These are phyloP conservation scores for Enteromius afrohamiltoni DNA, from an alignment of 2,797 vertebrate genomes.

Conservation along the genomic window DNA sequence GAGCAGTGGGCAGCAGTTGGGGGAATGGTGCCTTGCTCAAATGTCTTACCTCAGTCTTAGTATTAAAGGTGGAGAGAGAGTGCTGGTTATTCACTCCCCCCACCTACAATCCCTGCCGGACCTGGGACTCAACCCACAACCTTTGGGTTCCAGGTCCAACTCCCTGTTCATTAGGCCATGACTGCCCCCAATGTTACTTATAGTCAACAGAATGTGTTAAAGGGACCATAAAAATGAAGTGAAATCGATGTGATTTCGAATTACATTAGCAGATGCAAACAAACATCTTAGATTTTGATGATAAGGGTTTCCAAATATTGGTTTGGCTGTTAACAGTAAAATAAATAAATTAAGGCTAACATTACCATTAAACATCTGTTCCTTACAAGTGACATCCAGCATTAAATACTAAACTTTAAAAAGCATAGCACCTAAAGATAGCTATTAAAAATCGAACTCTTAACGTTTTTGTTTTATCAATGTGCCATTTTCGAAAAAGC, in stretches of 20 bases:
- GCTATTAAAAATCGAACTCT: neutral
- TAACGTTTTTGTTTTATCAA: slow-evolving; percentile 6
- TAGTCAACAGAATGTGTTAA: too few species aligned
- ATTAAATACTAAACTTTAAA: neutral
- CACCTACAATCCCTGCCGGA: too few species aligned
- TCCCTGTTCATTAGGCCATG: too few species aligned
- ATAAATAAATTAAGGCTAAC: neutral
- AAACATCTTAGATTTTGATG: neutral
- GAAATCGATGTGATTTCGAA: neutral
- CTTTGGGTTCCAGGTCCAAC: too few species aligned
- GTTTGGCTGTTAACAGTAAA: neutral
- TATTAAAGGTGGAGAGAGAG: too few species aligned
- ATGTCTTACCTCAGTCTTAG: too few species aligned
- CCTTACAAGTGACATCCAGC: neutral
- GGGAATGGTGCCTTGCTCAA: too few species aligned
- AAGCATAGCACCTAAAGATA: neutral
- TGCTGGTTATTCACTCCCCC: too few species aligned
- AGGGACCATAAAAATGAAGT: too few species aligned
- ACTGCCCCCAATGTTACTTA: too few species aligned
- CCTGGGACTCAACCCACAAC: too few species aligned
- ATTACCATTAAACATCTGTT: slow-evolving; percentile 15
- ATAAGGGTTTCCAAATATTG: neutral
- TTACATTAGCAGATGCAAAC: neutral
- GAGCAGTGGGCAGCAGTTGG: too few species aligned
- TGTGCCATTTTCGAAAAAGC: slow-evolving; percentile 3